phyloP scores from a whole-genome alignment of 2,113 vertebrate genomes.

The Oryzias melastigma region DNA sequence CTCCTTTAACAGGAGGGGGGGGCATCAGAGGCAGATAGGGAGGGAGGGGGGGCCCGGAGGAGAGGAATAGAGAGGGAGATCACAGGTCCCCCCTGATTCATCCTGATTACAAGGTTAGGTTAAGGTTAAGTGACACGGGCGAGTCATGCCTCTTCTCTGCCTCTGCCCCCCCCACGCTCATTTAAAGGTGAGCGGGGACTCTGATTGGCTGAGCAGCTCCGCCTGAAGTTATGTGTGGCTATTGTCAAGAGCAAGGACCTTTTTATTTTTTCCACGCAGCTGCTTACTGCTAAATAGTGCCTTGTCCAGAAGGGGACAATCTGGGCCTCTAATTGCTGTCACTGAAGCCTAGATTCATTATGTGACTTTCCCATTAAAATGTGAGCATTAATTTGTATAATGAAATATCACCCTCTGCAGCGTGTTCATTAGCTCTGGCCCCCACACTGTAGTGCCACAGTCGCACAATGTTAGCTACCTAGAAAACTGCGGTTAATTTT shows the following conservation, averaged over 20 bases:
- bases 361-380: conserved; percentile 99
- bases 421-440: conserved; percentile 99
- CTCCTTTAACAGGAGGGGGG: conserved; percentile 3
- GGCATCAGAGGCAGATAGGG: not conserved
- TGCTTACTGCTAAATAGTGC: conserved; percentile 99
- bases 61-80: conserved; percentile 60
- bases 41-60: conserved; percentile 7
- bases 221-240: conserved; percentile 86
- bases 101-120: conserved; percentile 77
- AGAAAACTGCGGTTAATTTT: conserved; percentile 99
- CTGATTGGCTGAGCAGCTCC: conserved; percentile 85
- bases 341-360: conserved; percentile 99
- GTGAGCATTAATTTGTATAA: conserved; percentile 99
- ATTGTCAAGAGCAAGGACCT: conserved; percentile 96
- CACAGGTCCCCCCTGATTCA: conserved; percentile 69
- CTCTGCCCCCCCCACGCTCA: conserved; percentile 62
- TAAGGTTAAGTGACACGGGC: conserved; percentile 75
- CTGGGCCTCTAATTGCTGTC: conserved; percentile 99
- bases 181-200: conserved; percentile 90
- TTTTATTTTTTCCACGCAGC: conserved; percentile 90
- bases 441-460: conserved; percentile 88
- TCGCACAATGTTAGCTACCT: conserved; percentile 99
- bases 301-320: conserved; percentile 99
- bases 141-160: conserved; percentile 50
- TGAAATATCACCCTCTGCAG: conserved; percentile 99